Evolutionary conservation across 2,888 invertebrate genomes (phyloP).

Genomic region (Psylliodes chrysocephalus): DNA sequence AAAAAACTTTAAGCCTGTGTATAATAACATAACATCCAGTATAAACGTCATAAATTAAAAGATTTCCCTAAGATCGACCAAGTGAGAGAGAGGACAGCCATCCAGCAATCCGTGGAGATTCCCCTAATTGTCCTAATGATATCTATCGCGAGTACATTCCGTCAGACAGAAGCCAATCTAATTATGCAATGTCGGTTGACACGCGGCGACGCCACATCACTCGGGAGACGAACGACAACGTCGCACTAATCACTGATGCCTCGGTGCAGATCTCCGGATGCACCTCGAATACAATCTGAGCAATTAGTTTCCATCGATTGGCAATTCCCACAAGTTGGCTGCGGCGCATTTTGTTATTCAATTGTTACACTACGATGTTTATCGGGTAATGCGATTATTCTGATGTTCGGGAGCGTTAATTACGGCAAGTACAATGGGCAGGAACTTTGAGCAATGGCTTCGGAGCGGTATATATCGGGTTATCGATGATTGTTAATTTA

Average conservation of each 20-base stretch:
- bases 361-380: slow-evolving; percentile 47
- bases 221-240: slow-evolving; percentile 60
- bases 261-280: slow-evolving; percentile 51
- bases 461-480: too few species aligned
- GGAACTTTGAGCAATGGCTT: not conserved
- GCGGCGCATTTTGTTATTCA: slow-evolving; percentile 46
- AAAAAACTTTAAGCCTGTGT: too few species aligned
- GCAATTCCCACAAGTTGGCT: slow-evolving; percentile 47
- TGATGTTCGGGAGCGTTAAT: slow-evolving; percentile 2
- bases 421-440: not conserved
- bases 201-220: slow-evolving; percentile 51
- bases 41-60: slow-evolving; percentile 28
- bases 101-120: slow-evolving; percentile 16
- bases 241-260: slow-evolving; percentile 57
- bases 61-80: slow-evolving; percentile 25
- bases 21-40: too few species aligned
- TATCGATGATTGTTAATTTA: not conserved
- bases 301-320: slow-evolving; percentile 54
- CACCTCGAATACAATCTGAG: slow-evolving; percentile 52
- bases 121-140: slow-evolving; percentile 58
- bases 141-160: slow-evolving; percentile 56
- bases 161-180: slow-evolving; percentile 60
- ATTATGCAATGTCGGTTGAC: slow-evolving; percentile 62
- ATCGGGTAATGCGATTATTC: slow-evolving; percentile 44
- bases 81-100: not conserved